Evolutionary conservation across 2,888 invertebrate genomes (phyloP), one percentile per base, ranked within the genome.

Genomic region (Temnothorax ravouxi): DNA sequence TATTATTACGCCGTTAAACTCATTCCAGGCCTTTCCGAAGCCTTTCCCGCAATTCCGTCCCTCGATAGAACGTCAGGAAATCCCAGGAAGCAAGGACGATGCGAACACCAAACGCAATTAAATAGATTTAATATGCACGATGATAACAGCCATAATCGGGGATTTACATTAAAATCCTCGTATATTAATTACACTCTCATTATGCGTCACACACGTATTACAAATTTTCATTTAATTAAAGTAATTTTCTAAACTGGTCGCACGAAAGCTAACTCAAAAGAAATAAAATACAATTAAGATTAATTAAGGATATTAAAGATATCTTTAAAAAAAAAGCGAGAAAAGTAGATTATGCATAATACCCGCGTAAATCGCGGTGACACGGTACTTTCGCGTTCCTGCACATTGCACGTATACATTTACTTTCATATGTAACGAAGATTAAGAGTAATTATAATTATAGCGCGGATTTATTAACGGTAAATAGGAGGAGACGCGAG

Each of bases 1-100:
- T 80, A 88, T 86, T 85, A 86, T 86, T 87, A 84, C 81, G 87
- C 90, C 76, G 74, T 88, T 88, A 84, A 84, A 83, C 69, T 84
- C 82, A 82, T 84, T 86, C 67, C 83, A 82, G 77, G 83, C 77
- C 84, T 81, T 84, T 84, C 86, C 85, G 38, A 85, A 69, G 74
- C 29, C 29, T 29, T 29, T 85, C 88, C 81, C 59, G n/a, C 67
- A 64, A 72, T 79, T 76, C 81, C 71, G 52, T 61, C 83, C 62
- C 52, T 71, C 81, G 54, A 81, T 83, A 81, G 71, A 75, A 34
- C 44, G 41, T 64, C 56, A 76, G 84, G 25, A 62, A 71, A 84
- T 64, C 84, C 77, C 69, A 54, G 84, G 62, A 84, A 90, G 86
- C 86, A 90, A 88, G 88, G 84, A 56, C 44, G 82, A 75, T 38